Conservation (phyloP, 2,113 vertebrate species). For the Bettongia penicillata region DNA sequence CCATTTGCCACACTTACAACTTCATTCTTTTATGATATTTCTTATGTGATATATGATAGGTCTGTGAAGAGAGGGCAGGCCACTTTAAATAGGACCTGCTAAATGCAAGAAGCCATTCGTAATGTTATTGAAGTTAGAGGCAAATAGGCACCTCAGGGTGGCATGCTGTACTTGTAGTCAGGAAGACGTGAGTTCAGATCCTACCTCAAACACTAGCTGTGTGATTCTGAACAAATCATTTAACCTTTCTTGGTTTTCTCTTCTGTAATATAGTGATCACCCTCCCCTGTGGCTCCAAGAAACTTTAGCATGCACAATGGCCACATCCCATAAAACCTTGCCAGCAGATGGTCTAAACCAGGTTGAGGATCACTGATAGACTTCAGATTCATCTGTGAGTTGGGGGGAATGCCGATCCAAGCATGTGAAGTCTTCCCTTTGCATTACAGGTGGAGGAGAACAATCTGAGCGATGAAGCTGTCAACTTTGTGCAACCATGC, state of each 20-base stretch:
- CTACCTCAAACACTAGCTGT: neutral
- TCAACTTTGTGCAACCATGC: neutral
- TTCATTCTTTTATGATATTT: neutral
- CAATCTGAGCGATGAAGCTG: neutral
- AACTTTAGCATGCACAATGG: too few relatives aligned
- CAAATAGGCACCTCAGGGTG: neutral
- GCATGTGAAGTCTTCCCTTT: too few relatives aligned
- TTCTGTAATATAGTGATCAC: neutral
- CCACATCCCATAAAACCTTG: too few relatives aligned
- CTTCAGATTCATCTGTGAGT: too few relatives aligned
- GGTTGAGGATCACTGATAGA: too few relatives aligned
- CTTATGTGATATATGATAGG: neutral
- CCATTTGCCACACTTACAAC: constrained; percentile 3
- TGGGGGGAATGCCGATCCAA: too few relatives aligned
- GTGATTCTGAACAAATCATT: neutral
- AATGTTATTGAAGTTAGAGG: neutral
- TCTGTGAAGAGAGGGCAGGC: neutral
- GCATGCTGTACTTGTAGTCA: neutral
- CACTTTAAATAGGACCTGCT: neutral
- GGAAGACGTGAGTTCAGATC: neutral
- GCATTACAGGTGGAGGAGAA: neutral
- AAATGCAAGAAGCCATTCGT: neutral
- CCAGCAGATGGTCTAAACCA: too few relatives aligned
- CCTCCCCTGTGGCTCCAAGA: too few relatives aligned
- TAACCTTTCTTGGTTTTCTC: neutral